Evolutionary conservation across 2,113 vertebrate species (phyloP).

Genomic region (Hymenochirus boettgeri): DNA sequence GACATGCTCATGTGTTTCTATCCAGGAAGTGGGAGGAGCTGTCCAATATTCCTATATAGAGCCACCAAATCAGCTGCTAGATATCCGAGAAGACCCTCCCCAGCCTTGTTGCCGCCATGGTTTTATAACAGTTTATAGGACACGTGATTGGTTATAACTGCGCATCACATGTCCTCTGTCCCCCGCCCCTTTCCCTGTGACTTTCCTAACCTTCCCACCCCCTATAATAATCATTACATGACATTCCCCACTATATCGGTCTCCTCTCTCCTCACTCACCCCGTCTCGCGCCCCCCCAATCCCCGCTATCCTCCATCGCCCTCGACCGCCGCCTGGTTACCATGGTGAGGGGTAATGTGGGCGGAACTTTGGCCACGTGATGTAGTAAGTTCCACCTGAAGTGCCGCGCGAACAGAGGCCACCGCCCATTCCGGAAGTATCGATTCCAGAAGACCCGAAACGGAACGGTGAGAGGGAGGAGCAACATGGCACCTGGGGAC

Average conservation of each 20-base stretch:
- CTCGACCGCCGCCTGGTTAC: constrained; percentile 13
- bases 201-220: background rate
- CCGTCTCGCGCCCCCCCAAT: background rate
- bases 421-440: fast-evolving
- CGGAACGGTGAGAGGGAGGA: constrained; percentile 28
- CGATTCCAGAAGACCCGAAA: background rate
- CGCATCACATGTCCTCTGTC: too few relatives aligned
- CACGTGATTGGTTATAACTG: too few relatives aligned
- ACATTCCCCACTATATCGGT: background rate
- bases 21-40: too few relatives aligned
- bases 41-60: too few relatives aligned
- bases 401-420: background rate
- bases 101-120: too few relatives aligned
- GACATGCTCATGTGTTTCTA: too few relatives aligned
- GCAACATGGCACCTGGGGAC: background rate
- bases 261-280: background rate
- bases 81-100: too few relatives aligned
- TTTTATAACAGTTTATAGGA: too few relatives aligned
- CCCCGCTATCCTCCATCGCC: constrained; percentile 10
- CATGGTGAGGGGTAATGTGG: background rate
- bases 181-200: background rate
- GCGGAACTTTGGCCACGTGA: background rate
- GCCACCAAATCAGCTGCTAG: too few relatives aligned
- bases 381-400: background rate
- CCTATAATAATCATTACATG: too few relatives aligned